Evolutionary conservation across 2,797 vertebrate genomes (phyloP), one percentile per base, ranked within the genome.

Genomic region (Taenioides sp.): DNA sequence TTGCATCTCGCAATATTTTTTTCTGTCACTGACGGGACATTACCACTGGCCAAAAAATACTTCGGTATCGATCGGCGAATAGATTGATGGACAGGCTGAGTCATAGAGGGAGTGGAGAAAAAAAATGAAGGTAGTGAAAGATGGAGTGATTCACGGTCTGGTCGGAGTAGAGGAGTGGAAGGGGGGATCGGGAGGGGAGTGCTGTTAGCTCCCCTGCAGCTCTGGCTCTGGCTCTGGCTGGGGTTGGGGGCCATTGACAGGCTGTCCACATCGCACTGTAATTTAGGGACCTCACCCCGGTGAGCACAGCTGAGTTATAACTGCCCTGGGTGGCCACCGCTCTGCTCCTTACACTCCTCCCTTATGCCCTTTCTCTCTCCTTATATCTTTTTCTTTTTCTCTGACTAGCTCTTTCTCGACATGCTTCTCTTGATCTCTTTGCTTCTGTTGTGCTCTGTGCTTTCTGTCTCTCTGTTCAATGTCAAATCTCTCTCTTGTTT

Each of bases 181-280:
- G 83, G 61, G 68, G 62, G 27, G 55, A 73, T 52, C 73, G 58
- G 70, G 60, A 76, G 67, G 73, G 55, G 75, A 50, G 74, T 50
- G 50, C 69, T 80, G 76, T 75, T 80, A 60, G 75, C 82, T 84
- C 79, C 78, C 65, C 75, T 84, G 80, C 79, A 84, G 81, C 77
- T 70, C 31, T 40, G 67, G 34, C 74, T 86, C 65, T 69, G 73
- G 77, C 84, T 76, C 76, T 62, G 84, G 82, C 86, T 88, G 82
- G 43, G 34, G 34, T 37, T 10, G 34, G 43, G 43, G 43, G 52
- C 69, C 89, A 93, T 93, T 93, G 93, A 93, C 90, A 91, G 92
- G 89, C 93, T 93, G 90, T 92, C 92, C 81, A 88, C 87, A 90
- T 89, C 76, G 78, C 83, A 87, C 80, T 84, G 86, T 94, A 91